phyloP scores from a whole-genome alignment of 2,888 invertebrate genomes.

The Philereme vetulata region DNA sequence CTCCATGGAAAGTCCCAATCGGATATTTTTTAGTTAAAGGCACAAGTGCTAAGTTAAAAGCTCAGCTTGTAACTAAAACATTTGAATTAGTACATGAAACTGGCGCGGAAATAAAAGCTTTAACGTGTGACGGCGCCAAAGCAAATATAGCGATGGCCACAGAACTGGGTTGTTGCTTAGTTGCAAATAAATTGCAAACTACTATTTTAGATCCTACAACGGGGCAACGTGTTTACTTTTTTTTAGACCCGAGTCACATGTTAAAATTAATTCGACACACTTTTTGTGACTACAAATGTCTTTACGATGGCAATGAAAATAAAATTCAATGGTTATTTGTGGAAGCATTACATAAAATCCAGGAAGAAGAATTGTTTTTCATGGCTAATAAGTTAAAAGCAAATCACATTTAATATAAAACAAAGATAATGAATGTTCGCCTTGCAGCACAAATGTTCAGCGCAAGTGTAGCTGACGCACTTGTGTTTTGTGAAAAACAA shows the following conservation, averaged over 20 bases:
- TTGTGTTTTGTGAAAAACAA: background rate
- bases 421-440: slow-evolving; percentile 35
- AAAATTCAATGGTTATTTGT: slow-evolving; percentile 1
- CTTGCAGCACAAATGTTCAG: slow-evolving; percentile 37
- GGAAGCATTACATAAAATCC: background rate
- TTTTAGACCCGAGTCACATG: slow-evolving; percentile 36
- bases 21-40: slow-evolving; percentile 1
- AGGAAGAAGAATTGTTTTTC: slow-evolving; percentile 1
- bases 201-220: slow-evolving; percentile 27
- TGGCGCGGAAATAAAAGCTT: slow-evolving; percentile 33
- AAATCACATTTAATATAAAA: slow-evolving; percentile 28
- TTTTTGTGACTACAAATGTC: slow-evolving; percentile 23
- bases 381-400: slow-evolving; percentile 3
- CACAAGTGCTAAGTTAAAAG: slow-evolving; percentile 9
- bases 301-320: background rate
- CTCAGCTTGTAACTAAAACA: slow-evolving; percentile 26
- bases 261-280: slow-evolving; percentile 32
- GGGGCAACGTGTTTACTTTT: slow-evolving; percentile 27
- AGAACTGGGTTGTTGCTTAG: slow-evolving; percentile 32
- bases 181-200: slow-evolving; percentile 29
- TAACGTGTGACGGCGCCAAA: slow-evolving; percentile 36
- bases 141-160: slow-evolving; percentile 34
- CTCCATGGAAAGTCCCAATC: background rate
- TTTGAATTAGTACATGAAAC: slow-evolving; percentile 24
- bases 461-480: slow-evolving; percentile 19